These are phyloP conservation scores for Columbina picui DNA, from an alignment of 2,113 vertebrate genomes.

Conservation along the genomic window DNA sequence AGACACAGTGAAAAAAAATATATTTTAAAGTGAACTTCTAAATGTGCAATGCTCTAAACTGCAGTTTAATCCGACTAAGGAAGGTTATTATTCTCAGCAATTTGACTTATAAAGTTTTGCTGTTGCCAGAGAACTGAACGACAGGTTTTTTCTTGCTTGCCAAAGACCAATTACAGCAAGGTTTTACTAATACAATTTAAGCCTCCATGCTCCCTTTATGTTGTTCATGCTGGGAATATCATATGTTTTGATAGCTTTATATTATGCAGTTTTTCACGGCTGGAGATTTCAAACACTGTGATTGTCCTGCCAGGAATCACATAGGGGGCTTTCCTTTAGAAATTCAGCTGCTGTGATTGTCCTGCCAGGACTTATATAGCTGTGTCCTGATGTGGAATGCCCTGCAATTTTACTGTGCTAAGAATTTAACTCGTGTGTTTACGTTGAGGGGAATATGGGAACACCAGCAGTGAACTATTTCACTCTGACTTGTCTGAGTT, in stretches of 20 bases:
- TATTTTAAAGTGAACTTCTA: neutral
- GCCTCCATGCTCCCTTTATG: neutral
- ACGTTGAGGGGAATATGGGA: neutral
- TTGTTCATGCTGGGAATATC: constrained; percentile 53
- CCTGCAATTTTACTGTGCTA: neutral
- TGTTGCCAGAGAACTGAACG: constrained; percentile 6
- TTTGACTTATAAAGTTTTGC: neutral
- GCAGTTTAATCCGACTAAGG: neutral
- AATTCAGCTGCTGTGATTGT: constrained; percentile 20
- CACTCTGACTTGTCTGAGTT: neutral
- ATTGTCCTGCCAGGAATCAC: constrained; percentile 63
- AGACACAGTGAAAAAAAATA: neutral
- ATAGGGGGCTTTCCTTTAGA: constrained; percentile 37
- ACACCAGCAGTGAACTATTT: constrained; percentile 3
- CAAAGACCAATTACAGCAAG: constrained; percentile 37
- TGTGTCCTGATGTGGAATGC: neutral
- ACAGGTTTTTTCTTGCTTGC: neutral
- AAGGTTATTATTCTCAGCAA: constrained; percentile 34
- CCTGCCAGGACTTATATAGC: constrained; percentile 28
- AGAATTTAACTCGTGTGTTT: neutral
- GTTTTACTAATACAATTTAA: constrained; percentile 54
- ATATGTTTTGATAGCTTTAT: constrained; percentile 62
- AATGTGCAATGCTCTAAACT: neutral
- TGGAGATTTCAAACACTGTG: constrained; percentile 48
- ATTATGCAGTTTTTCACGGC: constrained; percentile 50